Percentiles rank a stretch among this genome's conserved stretches.
phyloP scores from a whole-genome alignment of 1,140 invertebrate genomes.

The Ericerus pela region DNA sequence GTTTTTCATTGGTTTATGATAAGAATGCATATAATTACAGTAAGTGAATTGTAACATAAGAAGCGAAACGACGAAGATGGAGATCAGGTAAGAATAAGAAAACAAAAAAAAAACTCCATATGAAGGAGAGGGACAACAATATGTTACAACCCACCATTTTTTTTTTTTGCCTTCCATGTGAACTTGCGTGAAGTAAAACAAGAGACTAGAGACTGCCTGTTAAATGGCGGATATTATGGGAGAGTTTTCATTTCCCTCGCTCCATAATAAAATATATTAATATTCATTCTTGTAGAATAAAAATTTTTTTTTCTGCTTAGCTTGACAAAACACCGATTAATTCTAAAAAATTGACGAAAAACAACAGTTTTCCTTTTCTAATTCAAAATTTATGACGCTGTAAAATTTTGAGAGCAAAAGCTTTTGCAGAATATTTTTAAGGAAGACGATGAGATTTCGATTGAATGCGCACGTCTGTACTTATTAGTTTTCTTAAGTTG shows the following conservation, averaged over 20 bases:
- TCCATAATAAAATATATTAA: background rate
- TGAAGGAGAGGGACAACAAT: slow-evolving; percentile 7
- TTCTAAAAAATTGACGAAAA: no score
- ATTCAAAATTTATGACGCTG: no score
- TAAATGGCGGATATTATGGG: background rate
- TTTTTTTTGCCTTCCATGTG: background rate
- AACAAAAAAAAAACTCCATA: background rate
- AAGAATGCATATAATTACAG: slow-evolving; percentile 9
- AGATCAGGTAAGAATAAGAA: slow-evolving; percentile 4
- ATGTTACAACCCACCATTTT: slow-evolving; percentile 6
- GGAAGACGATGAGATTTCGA: no score
- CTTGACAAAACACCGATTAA: no score
- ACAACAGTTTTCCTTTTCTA: no score
- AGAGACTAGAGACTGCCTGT: slow-evolving; percentile 4
- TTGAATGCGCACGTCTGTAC: no score
- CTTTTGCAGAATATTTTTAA: no score
- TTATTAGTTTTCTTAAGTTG: no score
- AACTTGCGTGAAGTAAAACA: slow-evolving; percentile 3
- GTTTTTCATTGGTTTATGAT: slow-evolving; percentile 11
- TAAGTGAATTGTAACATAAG: slow-evolving; percentile 8
- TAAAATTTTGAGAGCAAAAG: no score
- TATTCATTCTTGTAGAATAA: no score
- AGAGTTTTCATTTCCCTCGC: background rate
- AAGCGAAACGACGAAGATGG: background rate
- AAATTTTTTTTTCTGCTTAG: no score